Evolutionary conservation across 2,113 vertebrate species (phyloP), one percentile per base, ranked within the genome.

Genomic region (Prinia subflava): DNA sequence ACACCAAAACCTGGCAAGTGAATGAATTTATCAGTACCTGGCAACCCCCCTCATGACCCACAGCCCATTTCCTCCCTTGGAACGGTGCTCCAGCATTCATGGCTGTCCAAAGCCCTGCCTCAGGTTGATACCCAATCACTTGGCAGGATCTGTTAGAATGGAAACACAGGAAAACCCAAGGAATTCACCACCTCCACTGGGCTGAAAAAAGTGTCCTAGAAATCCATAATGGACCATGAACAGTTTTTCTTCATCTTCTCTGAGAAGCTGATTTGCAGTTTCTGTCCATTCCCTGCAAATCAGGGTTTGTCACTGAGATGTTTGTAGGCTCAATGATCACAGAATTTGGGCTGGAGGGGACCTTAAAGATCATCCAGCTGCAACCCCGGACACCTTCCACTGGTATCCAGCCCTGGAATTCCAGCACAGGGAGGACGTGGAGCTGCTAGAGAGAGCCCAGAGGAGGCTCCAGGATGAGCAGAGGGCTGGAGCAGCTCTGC

Each of bases 81-180:
- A 55, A 30, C 77, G 46, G 39, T 8, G 33, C 90, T 77, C 73
- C 69, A 91, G 83, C 59, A 94, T 95, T 95, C 90, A 89, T 37
- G 68, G 89, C 83, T 78, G 59, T 83, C 91, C 90, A 96, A 96
- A 94, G 9, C 10, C 68, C 62, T 64, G 64, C 33, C 55, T 80
- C 1, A 75, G 69, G 55, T 0, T 67, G 64, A 67, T 75, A 70
- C 42, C 10, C 46, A 89, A 74, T 39, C 75, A 57, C 46, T 90
- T 88, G 85, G 65, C 81, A 60, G 56, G 37, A 65, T 13, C 79
- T 64, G 5, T 23, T 42, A 24, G n/a, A 79, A 60, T 33, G 37
- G 39, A 73, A 93, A 86, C 37, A 44, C 22, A 55, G 50, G 52
- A 60, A 83, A 80, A 5, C 21, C 23, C 28, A 6, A 0, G 1